Conservation (phyloP, 2,888 invertebrate genomes). For the Synanthedon andrenaeformis region DNA sequence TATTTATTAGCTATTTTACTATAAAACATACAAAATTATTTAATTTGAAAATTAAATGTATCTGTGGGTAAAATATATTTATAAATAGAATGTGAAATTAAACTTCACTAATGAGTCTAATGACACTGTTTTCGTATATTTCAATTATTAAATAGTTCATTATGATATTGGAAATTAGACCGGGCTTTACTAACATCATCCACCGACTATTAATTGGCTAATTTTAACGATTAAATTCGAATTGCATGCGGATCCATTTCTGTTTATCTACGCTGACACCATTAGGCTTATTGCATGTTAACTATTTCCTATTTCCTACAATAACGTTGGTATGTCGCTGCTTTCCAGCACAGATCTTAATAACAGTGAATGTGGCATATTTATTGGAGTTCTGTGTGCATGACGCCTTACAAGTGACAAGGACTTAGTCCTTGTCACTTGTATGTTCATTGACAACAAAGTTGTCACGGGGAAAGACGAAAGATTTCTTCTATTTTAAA, state of each 20-base stretch:
- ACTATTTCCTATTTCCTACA: conserved; percentile 16
- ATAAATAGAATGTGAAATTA: background rate
- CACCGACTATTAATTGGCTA: conserved; percentile 19
- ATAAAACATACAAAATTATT: no score
- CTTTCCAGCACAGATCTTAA: conserved; percentile 7
- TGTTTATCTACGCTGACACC: conserved; percentile 22
- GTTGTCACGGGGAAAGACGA: no score
- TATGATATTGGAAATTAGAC: background rate
- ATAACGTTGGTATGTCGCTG: conserved; percentile 11
- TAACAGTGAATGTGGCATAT: conserved; percentile 16
- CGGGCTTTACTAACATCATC: conserved; percentile 30
- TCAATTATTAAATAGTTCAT: background rate
- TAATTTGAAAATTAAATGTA: no score
- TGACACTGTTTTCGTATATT: background rate
- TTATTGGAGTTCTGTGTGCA: conserved; percentile 22
- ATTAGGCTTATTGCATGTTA: conserved; percentile 22
- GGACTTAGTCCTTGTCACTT: no score
- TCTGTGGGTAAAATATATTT: no score
- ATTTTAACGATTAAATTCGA: conserved; percentile 24
- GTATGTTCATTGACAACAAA: no score
- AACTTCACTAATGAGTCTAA: background rate
- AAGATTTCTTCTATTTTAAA: no score
- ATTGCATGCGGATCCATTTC: conserved; percentile 13
- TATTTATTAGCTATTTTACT: no score
- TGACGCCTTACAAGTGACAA: no score